A percentile compares a stretch with the other conserved stretches of the same genome.
Conservation (phyloP, 2,888 invertebrate species). For the Orthonychiurus folsomi region DNA sequence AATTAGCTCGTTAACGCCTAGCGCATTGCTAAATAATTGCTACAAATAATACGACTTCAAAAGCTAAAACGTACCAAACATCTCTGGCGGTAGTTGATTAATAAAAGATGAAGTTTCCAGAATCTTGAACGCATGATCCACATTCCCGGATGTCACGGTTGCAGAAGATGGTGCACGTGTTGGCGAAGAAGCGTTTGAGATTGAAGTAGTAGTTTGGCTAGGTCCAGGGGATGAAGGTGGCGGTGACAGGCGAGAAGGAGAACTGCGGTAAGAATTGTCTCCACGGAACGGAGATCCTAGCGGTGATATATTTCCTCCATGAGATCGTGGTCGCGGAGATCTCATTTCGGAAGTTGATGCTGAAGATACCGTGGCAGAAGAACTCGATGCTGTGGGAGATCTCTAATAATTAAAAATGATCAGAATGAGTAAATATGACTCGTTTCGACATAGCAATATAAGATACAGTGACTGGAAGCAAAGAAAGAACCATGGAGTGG, state of each 20-base stretch:
- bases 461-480: no score
- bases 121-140: constrained; percentile 42
- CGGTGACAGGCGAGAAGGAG: constrained; percentile 35
- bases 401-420: constrained; percentile 18
- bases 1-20: neutral
- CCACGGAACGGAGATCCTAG: constrained; percentile 33
- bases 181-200: constrained; percentile 32
- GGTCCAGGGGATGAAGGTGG: constrained; percentile 38
- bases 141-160: constrained; percentile 16
- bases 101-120: constrained; percentile 47
- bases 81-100: constrained; percentile 47
- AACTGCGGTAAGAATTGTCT: constrained; percentile 28
- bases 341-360: constrained; percentile 32
- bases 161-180: constrained; percentile 5
- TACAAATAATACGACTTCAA: neutral
- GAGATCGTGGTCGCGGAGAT: constrained; percentile 35
- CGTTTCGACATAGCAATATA: no score
- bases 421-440: neutral
- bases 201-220: constrained; percentile 21
- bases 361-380: constrained; percentile 37
- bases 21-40: constrained; percentile 1
- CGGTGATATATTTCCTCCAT: constrained; percentile 34
- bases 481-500: no score
- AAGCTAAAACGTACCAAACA: constrained; percentile 44
- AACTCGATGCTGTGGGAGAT: constrained; percentile 39